Base-by-base conservation (phyloP, 2,888 invertebrate genomes). In the Caenorhabditis japonica region DNA sequence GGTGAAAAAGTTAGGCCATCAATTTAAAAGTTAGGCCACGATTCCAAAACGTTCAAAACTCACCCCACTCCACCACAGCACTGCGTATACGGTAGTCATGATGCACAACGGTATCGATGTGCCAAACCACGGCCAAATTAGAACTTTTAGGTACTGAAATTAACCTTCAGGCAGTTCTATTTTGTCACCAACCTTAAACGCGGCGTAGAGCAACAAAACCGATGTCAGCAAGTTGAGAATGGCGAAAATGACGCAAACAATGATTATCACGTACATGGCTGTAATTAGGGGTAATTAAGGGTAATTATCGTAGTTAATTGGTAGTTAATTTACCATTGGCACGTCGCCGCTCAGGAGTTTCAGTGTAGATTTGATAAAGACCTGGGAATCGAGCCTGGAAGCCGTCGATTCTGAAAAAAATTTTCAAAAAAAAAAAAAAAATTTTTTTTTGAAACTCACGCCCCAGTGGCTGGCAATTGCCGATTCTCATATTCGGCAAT, bases 301-400 rank as follows among this genome's bases (percentile, higher is more conserved):
- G 7, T 30, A 30, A 30, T 30, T 30, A 30, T 30, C 7, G 10
- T 30, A 30, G 30, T 30, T 30, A 30, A 30, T 30, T 30, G 10
- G 30, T 30, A 13, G 5, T 17, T 41, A 5, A 19, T 23, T 47
- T 41, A 85, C 85, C 85, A 64, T 86, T 86, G 15, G 84, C 77
- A 58, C 85, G 38, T 39, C 86, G 30, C 27, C 84, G 44, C 36
- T 86, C 86, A 8, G 86, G 86, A 1, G 86, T 84, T 47, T 86
- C 86, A 12, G 84, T 81, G 71, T 86, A 86, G 8, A 85, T 75
- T 15, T 78, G 76, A 68, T 86, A 86, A 1, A 86, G 66, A 1
- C 86, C 86, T 7, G 86, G 86, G 44, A 84, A 86, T n/a, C 85
- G 73, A 3, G 86, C 86, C 47, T 83, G 83, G 62, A 82, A 85